Base-by-base conservation (phyloP, 2,888 invertebrate species). In the Nudaria mundana region DNA sequence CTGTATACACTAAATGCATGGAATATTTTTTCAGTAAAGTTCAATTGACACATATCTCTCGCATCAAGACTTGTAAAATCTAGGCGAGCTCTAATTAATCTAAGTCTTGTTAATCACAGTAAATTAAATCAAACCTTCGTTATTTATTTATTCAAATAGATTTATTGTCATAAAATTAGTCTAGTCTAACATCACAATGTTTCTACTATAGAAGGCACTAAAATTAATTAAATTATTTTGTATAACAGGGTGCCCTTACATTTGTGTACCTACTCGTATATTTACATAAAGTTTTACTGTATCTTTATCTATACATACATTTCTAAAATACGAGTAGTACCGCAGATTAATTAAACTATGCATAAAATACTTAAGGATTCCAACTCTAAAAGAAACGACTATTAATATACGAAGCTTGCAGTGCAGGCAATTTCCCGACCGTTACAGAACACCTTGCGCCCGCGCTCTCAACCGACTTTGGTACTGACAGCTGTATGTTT, bases 381-480 rank as follows among this genome's bases (percentile, higher is more conserved):
- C 34, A 40, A 44, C 40, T 37, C 47, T 28, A n/a, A 2, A 8
- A 44, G 42, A 39, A 48, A 20, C 20, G 36, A 48, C 32, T 48
- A 52, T 48, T 28, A 42, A 47, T 50, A 48, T 49, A 55, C 48
- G 50, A 51, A 51, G 43, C 46, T 48, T 56, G 42, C 46, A 49
- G 41, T 66, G 47, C 58, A 65, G 55, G 63, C 61, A 60, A n/a
- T 68, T 70, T 55, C 43, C 39, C 51, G 81, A 76, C 86, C 86
- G 88, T 86, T 85, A 79, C 70, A 44, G 60, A 61, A 69, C 88
- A 88, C 88, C 88, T 88, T 88, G 87, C 85, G 82, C 67, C 63
- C 62, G 67, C 70, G 58, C 66, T 56, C 52, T 58, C 72, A 75
- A 73, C 71, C 63, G 70, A 72, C 84, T 86, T 85, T 87, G 85